Base-by-base conservation (phyloP, 2,888 invertebrate species). In the Linyphia triangularis region DNA sequence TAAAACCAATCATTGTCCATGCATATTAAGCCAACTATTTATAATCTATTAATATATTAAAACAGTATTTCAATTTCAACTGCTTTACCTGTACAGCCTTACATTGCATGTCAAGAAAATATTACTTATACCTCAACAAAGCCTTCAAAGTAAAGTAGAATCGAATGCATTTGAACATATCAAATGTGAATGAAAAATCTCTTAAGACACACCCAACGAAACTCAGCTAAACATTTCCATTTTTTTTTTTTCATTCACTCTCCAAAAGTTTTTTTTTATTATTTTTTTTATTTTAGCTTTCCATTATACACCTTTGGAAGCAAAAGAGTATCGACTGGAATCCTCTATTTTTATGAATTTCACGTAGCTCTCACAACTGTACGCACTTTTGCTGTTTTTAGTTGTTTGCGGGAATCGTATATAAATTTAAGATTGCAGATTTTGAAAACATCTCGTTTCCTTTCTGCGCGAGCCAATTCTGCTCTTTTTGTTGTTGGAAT, bases 201-300 rank as follows among this genome's bases (percentile, higher is more conserved):
- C 51, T 19, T 51, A 26, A 79, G 67, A 57, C 79, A 65, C 79
- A 51, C 79, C 79, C 79, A 67, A 43, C 51, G 63, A 19, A 67
- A 40, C n/a, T 9, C 13, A 57, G 40, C 63, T 69, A 7, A 69
- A 28, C n/a, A 26, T 73, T 43, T 57, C 59, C 22, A 28, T 57
- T 33, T 19, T 26, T 19, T 43, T 16, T 22, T 70, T 70, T 22
- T 33, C 51, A n/a, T n/a, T 57, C 33, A 40, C 33, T 19, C 19
- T n/a, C n/a, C n/a, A n/a, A n/a, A n/a, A 28, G 24, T 59, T 63
- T 65, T 65, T 28, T n/a, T 16, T 9, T 24, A 5, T 13, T 26
- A 28, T 63, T 63, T 63, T 22, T 16, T n/a, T 24, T 40, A n/a
- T 40, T 40, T 69, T 69, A 9, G 16, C 9, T 10, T 69, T 22